Percentiles rank a stretch among this genome's conserved stretches.
phyloP scores from a whole-genome alignment of 2,797 vertebrate genomes.

The Poecilia wingei region DNA sequence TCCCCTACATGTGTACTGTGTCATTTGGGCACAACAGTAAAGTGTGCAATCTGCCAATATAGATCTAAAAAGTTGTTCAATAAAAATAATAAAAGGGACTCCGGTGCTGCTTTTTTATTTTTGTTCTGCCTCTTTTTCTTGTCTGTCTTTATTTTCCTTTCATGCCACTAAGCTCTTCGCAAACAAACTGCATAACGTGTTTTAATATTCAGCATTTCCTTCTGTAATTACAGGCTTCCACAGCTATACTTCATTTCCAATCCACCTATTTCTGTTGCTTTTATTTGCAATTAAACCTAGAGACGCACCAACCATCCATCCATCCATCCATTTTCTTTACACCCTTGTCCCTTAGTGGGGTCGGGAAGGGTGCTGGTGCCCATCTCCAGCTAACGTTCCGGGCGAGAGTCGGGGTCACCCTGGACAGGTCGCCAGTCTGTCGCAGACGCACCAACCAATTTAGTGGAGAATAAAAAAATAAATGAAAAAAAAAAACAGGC shows the following conservation, averaged over 20 bases:
- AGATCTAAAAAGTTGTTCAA: slow-evolving; percentile 75
- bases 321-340: too few relatives aligned
- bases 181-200: slow-evolving; percentile 48
- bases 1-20: slow-evolving; percentile 47
- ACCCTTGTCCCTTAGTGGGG: too few relatives aligned
- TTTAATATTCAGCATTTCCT: slow-evolving; percentile 45
- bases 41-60: slow-evolving; percentile 65
- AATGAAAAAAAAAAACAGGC: too few relatives aligned
- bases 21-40: slow-evolving; percentile 47
- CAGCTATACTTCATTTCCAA: slow-evolving; percentile 15
- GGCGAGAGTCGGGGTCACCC: too few relatives aligned
- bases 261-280: neutral
- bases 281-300: neutral
- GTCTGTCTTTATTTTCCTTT: slow-evolving; percentile 52
- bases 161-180: slow-evolving; percentile 57
- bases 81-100: slow-evolving; percentile 70
- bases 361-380: too few relatives aligned
- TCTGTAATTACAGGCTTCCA: slow-evolving; percentile 41
- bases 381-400: too few relatives aligned
- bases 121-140: slow-evolving; percentile 57
- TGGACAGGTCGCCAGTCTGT: too few relatives aligned
- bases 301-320: neutral
- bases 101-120: slow-evolving; percentile 68
- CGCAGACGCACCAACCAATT: neutral
- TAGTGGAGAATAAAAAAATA: neutral